Evolutionary conservation across 2,797 vertebrate genomes (phyloP), one percentile per base, ranked within the genome.

Genomic region (Malacoraja senta): DNA sequence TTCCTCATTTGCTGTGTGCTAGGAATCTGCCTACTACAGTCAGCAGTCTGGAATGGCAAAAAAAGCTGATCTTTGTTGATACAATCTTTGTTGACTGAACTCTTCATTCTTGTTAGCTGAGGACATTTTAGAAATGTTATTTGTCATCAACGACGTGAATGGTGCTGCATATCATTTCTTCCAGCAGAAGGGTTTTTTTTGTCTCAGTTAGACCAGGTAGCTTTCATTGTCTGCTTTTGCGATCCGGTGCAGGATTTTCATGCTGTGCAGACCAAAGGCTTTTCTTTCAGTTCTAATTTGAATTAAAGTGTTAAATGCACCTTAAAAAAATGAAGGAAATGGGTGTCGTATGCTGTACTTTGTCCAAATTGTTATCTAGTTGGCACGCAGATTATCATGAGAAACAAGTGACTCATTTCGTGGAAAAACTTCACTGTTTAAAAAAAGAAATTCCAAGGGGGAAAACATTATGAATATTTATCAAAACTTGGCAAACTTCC

Each of bases 401-500:
- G 84, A 32, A 35, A 24, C 35, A 17, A 68, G n/a, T 88, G 61
- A 65, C 29, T 35, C 84, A 88, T 88, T 88, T 88, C 81, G 61
- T 29, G 53, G 81, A 84, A 84, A 61, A 84, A 84, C 24, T 32
- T 21, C 68, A 44, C 84, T 88, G 63, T 88, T 88, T 88, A 68
- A 88, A 68, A 88, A 65, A 88, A 68, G n/a, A 88, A 65, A 68
- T 68, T 88, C n/a, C 63, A 32, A 63, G 19, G n/a, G 84, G 83
- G 53, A 7, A 65, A 88, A 35, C 63, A 65, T 86, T n/a, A 65
- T 88, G 61, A 68, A 88, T 65, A 88, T 88, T 88, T 88, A 88
- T 65, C 63, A 88, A 32, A 88, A 88, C 63, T 88, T 88, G 84
- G 84, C 63, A 68, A 88, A 68, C 61, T 68, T 68, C 63, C 84